Conservation (phyloP, 2,888 invertebrate species). For the Luffia ferchaultella region DNA sequence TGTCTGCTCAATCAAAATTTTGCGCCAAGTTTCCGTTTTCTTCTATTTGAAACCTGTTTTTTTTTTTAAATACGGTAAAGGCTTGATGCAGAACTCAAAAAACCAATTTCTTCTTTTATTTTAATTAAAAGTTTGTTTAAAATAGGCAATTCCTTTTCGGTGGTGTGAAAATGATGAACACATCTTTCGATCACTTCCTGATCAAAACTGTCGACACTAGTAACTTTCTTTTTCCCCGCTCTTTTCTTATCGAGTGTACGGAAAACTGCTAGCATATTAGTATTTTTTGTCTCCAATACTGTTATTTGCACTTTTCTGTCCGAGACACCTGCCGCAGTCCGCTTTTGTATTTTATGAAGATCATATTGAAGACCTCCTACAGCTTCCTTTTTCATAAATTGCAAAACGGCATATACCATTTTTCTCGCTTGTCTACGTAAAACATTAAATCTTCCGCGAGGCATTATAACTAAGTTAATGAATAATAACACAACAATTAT, state of each 20-base stretch:
- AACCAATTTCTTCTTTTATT: slow-evolving; percentile 11
- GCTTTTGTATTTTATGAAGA: too few species aligned
- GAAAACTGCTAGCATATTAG: slow-evolving; percentile 14
- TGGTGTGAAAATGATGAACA: slow-evolving; percentile 23
- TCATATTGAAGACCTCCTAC: too few species aligned
- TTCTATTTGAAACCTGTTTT: slow-evolving; percentile 17
- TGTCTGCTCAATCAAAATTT: too few species aligned
- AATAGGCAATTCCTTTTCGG: slow-evolving; percentile 21
- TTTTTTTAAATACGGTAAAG: slow-evolving; percentile 15
- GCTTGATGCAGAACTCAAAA: slow-evolving; percentile 16
- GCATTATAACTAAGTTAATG: too few species aligned
- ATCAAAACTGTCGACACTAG: slow-evolving; percentile 21
- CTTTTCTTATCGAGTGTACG: slow-evolving; percentile 17
- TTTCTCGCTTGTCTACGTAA: too few species aligned
- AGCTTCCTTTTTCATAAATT: too few species aligned
- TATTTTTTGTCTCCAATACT: slow-evolving; percentile 9
- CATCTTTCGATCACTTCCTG: slow-evolving; percentile 22
- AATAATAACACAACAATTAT: too few species aligned
- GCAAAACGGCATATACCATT: too few species aligned
- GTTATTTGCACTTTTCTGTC: slow-evolving; percentile 10
- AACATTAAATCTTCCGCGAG: too few species aligned
- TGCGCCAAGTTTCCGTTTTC: slow-evolving; percentile 16
- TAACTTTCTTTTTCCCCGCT: slow-evolving; percentile 15
- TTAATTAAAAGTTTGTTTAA: slow-evolving; percentile 15
- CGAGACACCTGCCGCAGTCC: too few species aligned